These are phyloP conservation scores for Zophobas morio DNA, from an alignment of 1,140 invertebrate species.

Conservation along the genomic window DNA sequence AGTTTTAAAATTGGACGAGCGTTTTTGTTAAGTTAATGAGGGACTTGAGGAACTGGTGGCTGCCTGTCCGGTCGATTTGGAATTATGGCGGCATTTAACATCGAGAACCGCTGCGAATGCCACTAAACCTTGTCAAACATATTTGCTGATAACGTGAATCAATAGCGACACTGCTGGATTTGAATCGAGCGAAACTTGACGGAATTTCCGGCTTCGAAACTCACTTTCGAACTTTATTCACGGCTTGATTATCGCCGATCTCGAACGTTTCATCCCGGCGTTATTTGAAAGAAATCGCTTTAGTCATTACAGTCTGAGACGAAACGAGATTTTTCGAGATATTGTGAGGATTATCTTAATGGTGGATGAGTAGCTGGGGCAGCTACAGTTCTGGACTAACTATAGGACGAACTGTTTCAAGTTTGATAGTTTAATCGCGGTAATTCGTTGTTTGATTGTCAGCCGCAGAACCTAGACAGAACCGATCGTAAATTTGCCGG, in stretches of 20 bases:
- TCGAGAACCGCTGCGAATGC: no score
- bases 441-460: background rate
- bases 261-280: background rate
- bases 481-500: background rate
- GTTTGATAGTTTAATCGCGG: background rate
- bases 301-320: no score
- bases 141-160: background rate
- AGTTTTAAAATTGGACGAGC: no score
- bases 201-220: background rate
- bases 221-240: constrained; percentile 9
- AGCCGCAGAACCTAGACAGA: background rate
- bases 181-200: background rate
- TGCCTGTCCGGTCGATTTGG: no score
- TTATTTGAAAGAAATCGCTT: no score
- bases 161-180: constrained; percentile 4
- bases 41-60: no score
- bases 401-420: background rate
- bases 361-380: no score
- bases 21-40: no score
- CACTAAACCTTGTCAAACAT: no score
- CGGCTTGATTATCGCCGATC: constrained; percentile 15
- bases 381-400: background rate
- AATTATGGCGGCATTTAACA: no score
- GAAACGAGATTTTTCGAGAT: no score
- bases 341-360: no score